Evolutionary conservation across 2,888 invertebrate genomes (phyloP).

Genomic region (Trachelus troglodyta): DNA sequence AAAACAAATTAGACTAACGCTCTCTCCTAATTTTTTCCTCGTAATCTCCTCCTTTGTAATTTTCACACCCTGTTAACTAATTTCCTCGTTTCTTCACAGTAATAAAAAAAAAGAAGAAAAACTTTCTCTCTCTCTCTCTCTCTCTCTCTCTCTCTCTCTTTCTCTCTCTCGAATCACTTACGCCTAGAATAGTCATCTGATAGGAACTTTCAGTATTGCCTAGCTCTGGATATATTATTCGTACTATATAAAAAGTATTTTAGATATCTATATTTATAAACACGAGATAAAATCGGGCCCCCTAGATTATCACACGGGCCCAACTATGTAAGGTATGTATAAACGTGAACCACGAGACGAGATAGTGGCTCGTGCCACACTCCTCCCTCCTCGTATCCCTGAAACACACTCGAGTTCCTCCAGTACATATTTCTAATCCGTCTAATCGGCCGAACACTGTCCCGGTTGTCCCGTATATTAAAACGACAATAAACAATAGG

Average conservation of each 20-base stretch:
- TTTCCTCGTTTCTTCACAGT: slow-evolving; percentile 27
- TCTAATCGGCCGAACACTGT: not conserved
- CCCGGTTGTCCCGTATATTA: not conserved
- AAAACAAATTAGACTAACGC: slow-evolving; percentile 17
- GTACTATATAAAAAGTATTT: slow-evolving; percentile 38
- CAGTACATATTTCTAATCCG: not conserved
- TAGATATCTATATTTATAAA: slow-evolving; percentile 39
- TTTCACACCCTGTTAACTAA: slow-evolving; percentile 19
- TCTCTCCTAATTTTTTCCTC: slow-evolving; percentile 19
- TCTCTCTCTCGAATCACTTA: slow-evolving; percentile 21
- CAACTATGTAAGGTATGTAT: slow-evolving; percentile 36
- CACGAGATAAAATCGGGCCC: slow-evolving; percentile 51
- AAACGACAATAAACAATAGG: not conserved
- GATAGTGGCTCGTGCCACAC: not conserved
- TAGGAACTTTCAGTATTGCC: slow-evolving; percentile 67
- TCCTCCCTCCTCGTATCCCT: not conserved
- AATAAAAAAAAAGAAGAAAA: not conserved
- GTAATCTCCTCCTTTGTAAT: slow-evolving; percentile 19
- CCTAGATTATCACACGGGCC: slow-evolving; percentile 64
- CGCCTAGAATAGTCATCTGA: slow-evolving; percentile 62
- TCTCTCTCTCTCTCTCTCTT: slow-evolving; percentile 38
- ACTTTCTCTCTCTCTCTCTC: slow-evolving; percentile 21
- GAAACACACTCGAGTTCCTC: not conserved
- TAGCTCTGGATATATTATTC: slow-evolving; percentile 65
- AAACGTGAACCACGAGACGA: slow-evolving; percentile 30